phyloP scores from a whole-genome alignment of 2,797 vertebrate species.

The Peromyscus melanophrys region DNA sequence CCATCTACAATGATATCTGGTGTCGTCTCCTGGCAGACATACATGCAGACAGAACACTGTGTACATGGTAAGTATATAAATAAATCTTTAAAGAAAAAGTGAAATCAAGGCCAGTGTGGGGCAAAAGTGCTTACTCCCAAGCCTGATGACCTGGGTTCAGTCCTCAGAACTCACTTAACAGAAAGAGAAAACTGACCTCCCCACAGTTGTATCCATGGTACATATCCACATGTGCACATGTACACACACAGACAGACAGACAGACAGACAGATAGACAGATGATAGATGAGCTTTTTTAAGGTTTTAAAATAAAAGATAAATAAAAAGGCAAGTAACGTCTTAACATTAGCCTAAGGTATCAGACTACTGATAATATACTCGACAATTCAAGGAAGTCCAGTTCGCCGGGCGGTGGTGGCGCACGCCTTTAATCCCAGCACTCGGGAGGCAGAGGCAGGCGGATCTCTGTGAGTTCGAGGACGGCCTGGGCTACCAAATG shows the following conservation, averaged over 20 bases:
- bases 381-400: not conserved
- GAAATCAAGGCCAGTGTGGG: not conserved
- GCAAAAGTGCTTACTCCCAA: not conserved
- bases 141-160: not conserved
- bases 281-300: not conserved
- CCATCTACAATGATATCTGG: no score
- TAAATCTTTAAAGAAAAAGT: no score
- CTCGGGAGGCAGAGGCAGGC: no score
- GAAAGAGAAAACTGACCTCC: not conserved
- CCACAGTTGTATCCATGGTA: not conserved
- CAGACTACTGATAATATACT: not conserved
- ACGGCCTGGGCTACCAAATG: no score
- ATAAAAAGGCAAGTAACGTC: not conserved
- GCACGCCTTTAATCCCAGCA: no score
- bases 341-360: conserved; percentile 40
- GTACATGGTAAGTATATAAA: no score
- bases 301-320: not conserved
- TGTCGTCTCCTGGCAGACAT: no score
- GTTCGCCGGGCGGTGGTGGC: no score
- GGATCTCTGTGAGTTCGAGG: no score
- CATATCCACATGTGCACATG: not conserved
- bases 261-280: not conserved
- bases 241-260: no score
- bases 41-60: no score
- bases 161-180: not conserved